These are phyloP conservation scores for Cairina moschata DNA, from an alignment of 2,113 vertebrate genomes.

Conservation along the genomic window DNA sequence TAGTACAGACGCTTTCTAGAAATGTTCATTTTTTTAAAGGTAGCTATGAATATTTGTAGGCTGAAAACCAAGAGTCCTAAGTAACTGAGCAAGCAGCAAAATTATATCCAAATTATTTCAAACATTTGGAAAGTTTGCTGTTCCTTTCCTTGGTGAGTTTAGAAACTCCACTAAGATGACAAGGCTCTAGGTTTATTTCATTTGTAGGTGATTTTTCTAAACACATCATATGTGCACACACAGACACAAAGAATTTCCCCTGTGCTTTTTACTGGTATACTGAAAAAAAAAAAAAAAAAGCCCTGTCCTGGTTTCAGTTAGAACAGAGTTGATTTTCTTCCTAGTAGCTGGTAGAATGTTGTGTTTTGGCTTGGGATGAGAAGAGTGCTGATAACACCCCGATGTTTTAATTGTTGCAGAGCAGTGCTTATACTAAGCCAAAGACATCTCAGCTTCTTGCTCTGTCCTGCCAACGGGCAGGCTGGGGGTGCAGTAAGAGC, in stretches of 20 bases:
- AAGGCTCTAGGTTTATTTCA: neutral
- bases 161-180: neutral
- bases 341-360: too few relatives aligned
- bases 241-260: neutral
- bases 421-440: too few relatives aligned
- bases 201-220: neutral
- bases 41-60: neutral
- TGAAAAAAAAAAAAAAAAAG: neutral
- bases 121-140: neutral
- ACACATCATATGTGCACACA: fast-evolving
- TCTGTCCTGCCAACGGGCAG: too few relatives aligned
- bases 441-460: too few relatives aligned
- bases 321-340: too few relatives aligned
- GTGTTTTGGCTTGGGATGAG: too few relatives aligned
- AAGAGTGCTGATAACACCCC: too few relatives aligned
- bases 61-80: neutral
- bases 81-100: neutral
- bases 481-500: too few relatives aligned
- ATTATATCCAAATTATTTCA: neutral
- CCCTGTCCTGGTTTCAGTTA: too few relatives aligned
- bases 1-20: neutral
- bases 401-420: too few relatives aligned
- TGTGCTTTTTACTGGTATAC: neutral
- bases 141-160: neutral
- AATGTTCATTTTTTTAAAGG: neutral